Evolutionary conservation across 2,888 invertebrate species (phyloP), one percentile per base, ranked within the genome.

Genomic region (Drosophila meridiana): DNA sequence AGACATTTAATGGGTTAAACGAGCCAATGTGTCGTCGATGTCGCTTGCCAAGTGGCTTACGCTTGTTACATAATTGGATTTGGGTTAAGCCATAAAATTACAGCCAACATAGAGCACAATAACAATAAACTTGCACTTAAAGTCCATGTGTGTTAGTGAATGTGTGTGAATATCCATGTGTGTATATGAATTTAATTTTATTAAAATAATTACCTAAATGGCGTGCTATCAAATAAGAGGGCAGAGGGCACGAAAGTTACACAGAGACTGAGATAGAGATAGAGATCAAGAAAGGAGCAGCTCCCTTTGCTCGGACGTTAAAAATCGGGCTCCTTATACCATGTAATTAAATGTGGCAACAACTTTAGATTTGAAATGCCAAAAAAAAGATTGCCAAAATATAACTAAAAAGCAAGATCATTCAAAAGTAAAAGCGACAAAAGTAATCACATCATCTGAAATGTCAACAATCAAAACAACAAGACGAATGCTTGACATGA

Each of bases 11-110:
- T 86, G 85, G 85, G 87, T 89, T 86, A 84, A 86, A 84, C 89
- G 89, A 86, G 89, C 73, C 85, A 89, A 87, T 85, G 87, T 85
- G 87, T 87, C 89, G 87, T 85, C 89, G 84, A 76, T 83, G 84
- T 88, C 86, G 83, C 84, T 82, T 84, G 85, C 78, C 87, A 89
- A 89, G 83, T 86, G 90, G 90, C 83, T 87, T 87, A 88, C 70
- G 86, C 86, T 83, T 87, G 88, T 83, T 83, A 88, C 87, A 86
- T 87, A 87, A 87, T 87, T 87, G 90, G 90, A 90, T 89, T 90
- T 82, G 82, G 80, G 79, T 85, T 87, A 83, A 86, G 88, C 83
- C 77, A 66, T 81, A 72, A 85, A 89, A 87, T 88, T 85, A 83
- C 88, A 76, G 81, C 74, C 83, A 83, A 81, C 88, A 89, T 63